Evolutionary conservation across 2,888 invertebrate genomes (phyloP), one percentile per base, ranked within the genome.

Genomic region (Hemaris fuciformis): DNA sequence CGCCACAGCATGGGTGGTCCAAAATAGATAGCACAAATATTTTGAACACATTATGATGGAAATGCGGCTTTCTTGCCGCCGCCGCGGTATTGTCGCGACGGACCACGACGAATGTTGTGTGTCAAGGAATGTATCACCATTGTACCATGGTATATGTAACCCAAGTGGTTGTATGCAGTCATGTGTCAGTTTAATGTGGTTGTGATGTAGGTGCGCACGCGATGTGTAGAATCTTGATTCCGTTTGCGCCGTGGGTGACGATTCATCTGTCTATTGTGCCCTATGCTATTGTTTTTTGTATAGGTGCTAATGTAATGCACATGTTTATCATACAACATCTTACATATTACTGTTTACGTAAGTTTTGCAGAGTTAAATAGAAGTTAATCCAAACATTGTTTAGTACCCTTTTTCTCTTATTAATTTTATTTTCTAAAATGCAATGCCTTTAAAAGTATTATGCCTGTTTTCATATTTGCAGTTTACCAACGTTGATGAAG

Each of bases 1-100:
- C 64, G 68, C 75, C 67, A 66, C 77, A 63, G 66, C 81, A 63
- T 91, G 92, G 92, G 92, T 92, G 92, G 92, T 90, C 92, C 76
- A 66, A 73, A 80, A 81, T 81, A 85, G 83, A 89, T 88, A 84
- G 85, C 88, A 88, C 81, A 87, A 86, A 88, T 83, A 89, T 88
- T 88, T 88, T 87, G 82, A 85, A 79, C 84, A 86, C 79, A 91
- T 92, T 92, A 87, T 91, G 80, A 92, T 92, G 90, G 84, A 84
- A 91, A 92, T 92, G 76, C 71, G 81, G 75, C 82, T 76, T 84
- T 77, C 75, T 81, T 75, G 74, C 80, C 78, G 76, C 81, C 76
- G 81, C 78, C 74, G 76, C 69, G 72, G 77, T 78, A 81, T 91
- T 91, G 91, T 91, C 70, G 67, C 68, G 61, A 63, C 66, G 62